Base-by-base conservation (phyloP, 2,888 invertebrate genomes). In the Abrostola tripartita region DNA sequence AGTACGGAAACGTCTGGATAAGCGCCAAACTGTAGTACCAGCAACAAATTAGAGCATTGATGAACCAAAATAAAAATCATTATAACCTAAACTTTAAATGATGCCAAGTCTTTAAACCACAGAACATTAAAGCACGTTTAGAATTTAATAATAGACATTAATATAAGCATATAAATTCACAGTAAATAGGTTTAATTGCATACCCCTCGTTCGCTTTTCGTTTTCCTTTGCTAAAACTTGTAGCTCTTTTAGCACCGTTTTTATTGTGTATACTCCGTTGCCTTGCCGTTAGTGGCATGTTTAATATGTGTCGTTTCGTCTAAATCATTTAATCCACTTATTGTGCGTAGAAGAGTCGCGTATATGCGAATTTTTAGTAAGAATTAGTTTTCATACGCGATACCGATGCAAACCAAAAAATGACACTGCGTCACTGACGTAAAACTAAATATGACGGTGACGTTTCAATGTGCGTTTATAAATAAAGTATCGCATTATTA, bases 221-320 rank as follows among this genome's bases (percentile, higher is more conserved):
- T 58, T 90, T 91, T 71, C 91, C 91, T 87, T 92, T 92, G 79
- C 76, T 91, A 64, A 93, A 89, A 85, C 92, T 93, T 61, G 85
- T 70, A 35, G 88, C 74, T 77, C 92, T 87, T 89, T 93, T 94
- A 44, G 90, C 85, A 53, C 89, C 92, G 87, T 92, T 93, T 85
- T 93, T 94, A 79, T 89, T 91, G 71, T 93, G 90, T 74, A 93
- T 92, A 84, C 91, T 93, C 68, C 94, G 82, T 83, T 94, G 94
- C 64, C 94, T 88, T 40, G 90, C 92, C 69, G 93, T 93, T 52
- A 94, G 77, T 54, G 94, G 92, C 94, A 94, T 94, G 79, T 72
- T 78, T 5, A 7, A 52, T 49, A 38, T 44, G 47, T 52, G 0
- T 5, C 36, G 7, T 40, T 47, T 37, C 7, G 14, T 41, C 41